Conservation (phyloP, 2,888 invertebrate genomes). For the Lissonota sp. region DNA sequence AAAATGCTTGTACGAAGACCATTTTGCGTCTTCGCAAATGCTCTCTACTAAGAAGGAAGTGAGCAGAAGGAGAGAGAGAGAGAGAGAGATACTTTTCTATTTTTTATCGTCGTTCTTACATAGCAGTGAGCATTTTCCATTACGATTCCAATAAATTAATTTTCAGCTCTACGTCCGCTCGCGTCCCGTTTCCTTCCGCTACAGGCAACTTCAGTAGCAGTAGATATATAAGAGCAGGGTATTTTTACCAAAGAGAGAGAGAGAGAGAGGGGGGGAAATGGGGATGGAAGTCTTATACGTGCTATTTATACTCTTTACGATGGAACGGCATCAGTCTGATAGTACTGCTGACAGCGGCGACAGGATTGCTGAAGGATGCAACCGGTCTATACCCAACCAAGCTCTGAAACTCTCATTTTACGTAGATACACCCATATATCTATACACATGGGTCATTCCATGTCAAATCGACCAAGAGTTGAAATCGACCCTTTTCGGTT, state of each 20-base stretch:
- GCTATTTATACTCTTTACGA: constrained; percentile 77
- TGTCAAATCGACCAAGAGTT: too few relatives aligned
- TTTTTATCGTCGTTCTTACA: constrained; percentile 70
- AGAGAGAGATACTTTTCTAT: constrained; percentile 58
- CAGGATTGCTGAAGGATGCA: constrained; percentile 71
- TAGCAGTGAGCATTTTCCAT: constrained; percentile 74
- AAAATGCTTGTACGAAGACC: constrained; percentile 8
- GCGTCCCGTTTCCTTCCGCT: constrained; percentile 64
- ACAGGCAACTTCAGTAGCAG: constrained; percentile 50
- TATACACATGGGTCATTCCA: too few relatives aligned
- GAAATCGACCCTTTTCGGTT: too few relatives aligned
- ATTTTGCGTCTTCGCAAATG: constrained; percentile 16
- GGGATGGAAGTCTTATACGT: constrained; percentile 71
- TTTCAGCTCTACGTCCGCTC: constrained; percentile 71
- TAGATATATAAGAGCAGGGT: constrained; percentile 20
- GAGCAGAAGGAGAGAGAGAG: constrained; percentile 12
- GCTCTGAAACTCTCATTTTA: constrained; percentile 59
- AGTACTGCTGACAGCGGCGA: constrained; percentile 46
- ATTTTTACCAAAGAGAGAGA: constrained; percentile 38
- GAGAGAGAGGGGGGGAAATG: constrained; percentile 12
- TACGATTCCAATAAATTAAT: constrained; percentile 77
- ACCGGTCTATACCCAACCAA: constrained; percentile 55
- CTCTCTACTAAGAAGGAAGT: constrained; percentile 3
- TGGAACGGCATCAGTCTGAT: constrained; percentile 72
- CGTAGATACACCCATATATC: constrained; percentile 51